Evolutionary conservation across 2,113 vertebrate genomes (phyloP), one percentile per base, ranked within the genome.

Genomic region (Microtus montanus): DNA sequence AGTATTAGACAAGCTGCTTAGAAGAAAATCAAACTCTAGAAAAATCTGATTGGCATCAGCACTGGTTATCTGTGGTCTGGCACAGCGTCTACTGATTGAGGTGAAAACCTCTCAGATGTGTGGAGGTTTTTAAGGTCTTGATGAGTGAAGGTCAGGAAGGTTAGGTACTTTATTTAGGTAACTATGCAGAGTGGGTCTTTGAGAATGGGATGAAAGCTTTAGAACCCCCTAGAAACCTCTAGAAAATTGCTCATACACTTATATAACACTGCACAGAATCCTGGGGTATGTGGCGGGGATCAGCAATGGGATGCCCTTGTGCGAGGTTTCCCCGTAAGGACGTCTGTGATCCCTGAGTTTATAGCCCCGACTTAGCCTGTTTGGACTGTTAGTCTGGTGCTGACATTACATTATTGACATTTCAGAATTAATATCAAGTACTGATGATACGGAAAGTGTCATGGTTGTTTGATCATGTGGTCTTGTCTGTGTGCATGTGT

Each of bases 221-320:
- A 0, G 9, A 10, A 17, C 2, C 5, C 7, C 70, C 49, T 52
- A 28, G 49, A 10, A 22, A 2, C 5, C 7, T 75, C 49, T 52
- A 28, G 41, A 47, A 90, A 54, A 74, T 7, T 26, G 58, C 44
- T 38, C 22, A 3, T 4, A 5, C 3, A 7, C 1, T 0, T 49
- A 1, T 0, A 2, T n/a, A 82, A 66, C 74, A n/a, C 47, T 35
- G 26, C 7, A 5, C 13, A 22, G 26, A 28, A 0, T 91, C 89
- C 70, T 73, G 35, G 68, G 8, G 22, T 24, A 12, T 73, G 49
- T 11, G 35, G 22, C n/a, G 4, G 15, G 87, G 4, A 38, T 82
- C 14, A 30, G 9, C 2, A 7, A 3, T 47, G 44, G 28, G 28
- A 28, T 0, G 3, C 3, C 0, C 0, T 41, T 30, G 1, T 41